Conservation (phyloP, 1,140 invertebrate species). For the Drosophila varians region DNA sequence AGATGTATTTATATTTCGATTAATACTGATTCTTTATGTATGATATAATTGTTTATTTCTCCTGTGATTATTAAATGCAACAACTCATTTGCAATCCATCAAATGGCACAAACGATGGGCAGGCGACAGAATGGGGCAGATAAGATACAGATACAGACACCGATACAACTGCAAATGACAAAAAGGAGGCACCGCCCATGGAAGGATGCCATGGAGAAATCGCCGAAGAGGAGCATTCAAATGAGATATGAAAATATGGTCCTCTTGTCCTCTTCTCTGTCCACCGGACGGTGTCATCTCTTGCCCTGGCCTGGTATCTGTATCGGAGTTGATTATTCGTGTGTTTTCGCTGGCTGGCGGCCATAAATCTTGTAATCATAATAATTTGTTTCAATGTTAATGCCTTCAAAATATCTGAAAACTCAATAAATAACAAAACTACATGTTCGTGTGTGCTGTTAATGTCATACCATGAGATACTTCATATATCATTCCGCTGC, state of each 20-base stretch:
- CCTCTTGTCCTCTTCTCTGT: background rate
- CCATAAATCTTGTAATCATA: conserved; percentile 83
- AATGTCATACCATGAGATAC: conserved; percentile 83
- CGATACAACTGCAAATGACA: conserved; percentile 19
- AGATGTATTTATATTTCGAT: background rate
- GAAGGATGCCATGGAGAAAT: background rate
- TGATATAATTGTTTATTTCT: no score
- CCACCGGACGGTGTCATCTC: conserved; percentile 29
- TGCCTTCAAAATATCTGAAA: conserved; percentile 83
- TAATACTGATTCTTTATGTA: background rate
- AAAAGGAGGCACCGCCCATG: background rate
- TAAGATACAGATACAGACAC: conserved; percentile 24
- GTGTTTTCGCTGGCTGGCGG: conserved; percentile 58
- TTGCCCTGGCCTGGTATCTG: conserved; percentile 30
- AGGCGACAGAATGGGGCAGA: conserved; percentile 8
- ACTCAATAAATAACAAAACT: conserved; percentile 83
- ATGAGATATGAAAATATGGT: conserved; percentile 40
- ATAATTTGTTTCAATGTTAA: conserved; percentile 83
- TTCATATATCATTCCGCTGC: conserved; percentile 81
- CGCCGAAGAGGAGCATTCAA: conserved; percentile 35
- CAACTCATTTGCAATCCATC: conserved; percentile 34
- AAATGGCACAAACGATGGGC: conserved; percentile 42
- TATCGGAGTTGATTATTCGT: conserved; percentile 46
- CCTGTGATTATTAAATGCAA: no score
- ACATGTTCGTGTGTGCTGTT: conserved; percentile 83